Percentiles rank a stretch among this genome's conserved stretches.
Evolutionary conservation across 1,140 invertebrate genomes (phyloP).

Genomic region (Platyscapa corneri): DNA sequence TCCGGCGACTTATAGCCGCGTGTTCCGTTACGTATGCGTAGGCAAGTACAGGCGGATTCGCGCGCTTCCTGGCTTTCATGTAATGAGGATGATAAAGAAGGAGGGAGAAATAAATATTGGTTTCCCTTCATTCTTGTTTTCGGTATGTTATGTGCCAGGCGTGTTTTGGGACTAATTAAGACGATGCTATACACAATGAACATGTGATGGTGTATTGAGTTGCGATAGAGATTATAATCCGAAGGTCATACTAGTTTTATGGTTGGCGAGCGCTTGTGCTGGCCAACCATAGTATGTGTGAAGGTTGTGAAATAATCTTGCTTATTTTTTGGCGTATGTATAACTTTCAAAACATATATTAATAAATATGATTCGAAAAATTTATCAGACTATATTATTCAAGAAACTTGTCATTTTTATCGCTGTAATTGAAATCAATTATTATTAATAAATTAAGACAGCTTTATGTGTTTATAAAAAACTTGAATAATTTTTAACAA

Average conservation of each 20-base stretch:
- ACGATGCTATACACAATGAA: background rate
- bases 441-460: too few species aligned
- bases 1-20: too few species aligned
- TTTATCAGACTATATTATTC: too few species aligned
- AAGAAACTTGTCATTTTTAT: too few species aligned
- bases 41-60: background rate
- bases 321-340: background rate
- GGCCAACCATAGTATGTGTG: background rate
- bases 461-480: too few species aligned
- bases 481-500: too few species aligned
- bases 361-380: background rate
- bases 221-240: conserved; percentile 29
- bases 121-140: background rate
- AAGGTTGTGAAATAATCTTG: background rate
- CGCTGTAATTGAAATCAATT: too few species aligned
- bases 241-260: conserved; percentile 24
- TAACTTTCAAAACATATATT: background rate
- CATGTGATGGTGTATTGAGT: conserved; percentile 2
- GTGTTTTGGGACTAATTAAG: conserved; percentile 9
- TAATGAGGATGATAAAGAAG: background rate
- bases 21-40: too few species aligned
- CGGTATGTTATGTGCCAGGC: background rate
- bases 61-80: too few species aligned
- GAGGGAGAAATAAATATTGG: background rate
- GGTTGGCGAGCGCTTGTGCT: background rate